Evolutionary conservation across 2,888 invertebrate genomes (phyloP), one percentile per base, ranked within the genome.

Genomic region (Leucoptera coffeella): DNA sequence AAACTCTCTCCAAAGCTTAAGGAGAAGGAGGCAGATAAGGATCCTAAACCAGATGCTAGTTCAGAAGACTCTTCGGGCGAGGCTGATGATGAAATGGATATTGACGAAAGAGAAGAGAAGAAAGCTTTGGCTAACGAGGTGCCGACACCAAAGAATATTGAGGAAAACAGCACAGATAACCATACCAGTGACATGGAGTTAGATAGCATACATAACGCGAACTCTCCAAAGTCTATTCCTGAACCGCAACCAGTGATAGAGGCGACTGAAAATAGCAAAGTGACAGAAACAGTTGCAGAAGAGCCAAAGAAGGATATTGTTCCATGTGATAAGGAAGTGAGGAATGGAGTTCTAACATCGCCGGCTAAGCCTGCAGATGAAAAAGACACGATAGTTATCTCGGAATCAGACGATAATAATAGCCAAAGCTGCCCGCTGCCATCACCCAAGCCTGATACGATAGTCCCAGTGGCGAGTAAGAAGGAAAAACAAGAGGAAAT

Each of bases 51-150:
- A 0, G 73, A 71, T 20, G 77, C 62, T 17, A 69, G 61, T 36
- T 67, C 69, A 1, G 78, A 78, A 44, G 78, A 78, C 43, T 78
- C 78, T 0, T 77, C 77, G 5, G 78, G 78, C 1, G 79, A 79
- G 43, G 78, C 79, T 14, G 78, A 79, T 39, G 78, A 79, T 45
- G 79, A 80, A 45, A 78, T 79, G 78, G 79, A 79, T 35, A 75
- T 75, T 17, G 78, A 78, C 30, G 77, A 77, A 43, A 53, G 67
- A 4, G 74, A 75, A 21, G 64, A 72, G 24, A 47, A 45, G 28
- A 48, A 45, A 19, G 60, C 54, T 28, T 47, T 57, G 28, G 47
- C 54, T n/a, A 58, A 57, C 28, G 61, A 61, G 35, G 58, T 61
- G 0, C 47, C 55, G 0, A 49, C 60, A 2, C 67, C 65, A 1